These are phyloP conservation scores for Takifugu ocellatus DNA, from an alignment of 2,797 vertebrate species.

Conservation along the genomic window DNA sequence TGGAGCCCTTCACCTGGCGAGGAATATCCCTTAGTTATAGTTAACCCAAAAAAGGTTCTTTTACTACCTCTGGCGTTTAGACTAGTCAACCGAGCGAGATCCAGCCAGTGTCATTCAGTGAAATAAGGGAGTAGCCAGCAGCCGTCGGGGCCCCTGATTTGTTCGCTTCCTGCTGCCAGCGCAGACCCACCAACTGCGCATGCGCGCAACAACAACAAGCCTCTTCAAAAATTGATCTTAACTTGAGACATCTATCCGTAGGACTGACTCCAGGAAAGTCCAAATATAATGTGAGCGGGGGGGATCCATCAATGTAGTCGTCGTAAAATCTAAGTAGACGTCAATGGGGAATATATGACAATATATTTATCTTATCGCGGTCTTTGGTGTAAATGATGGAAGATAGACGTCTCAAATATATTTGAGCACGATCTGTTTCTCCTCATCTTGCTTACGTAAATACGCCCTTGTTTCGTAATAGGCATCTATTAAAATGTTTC, in stretches of 20 bases:
- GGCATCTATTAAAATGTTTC: neutral
- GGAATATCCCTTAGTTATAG: neutral
- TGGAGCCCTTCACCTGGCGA: constrained; percentile 18
- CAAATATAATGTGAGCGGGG: neutral
- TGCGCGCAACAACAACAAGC: constrained; percentile 54
- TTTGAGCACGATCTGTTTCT: no score
- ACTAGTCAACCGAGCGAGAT: neutral
- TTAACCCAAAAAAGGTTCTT: neutral
- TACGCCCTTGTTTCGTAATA: no score
- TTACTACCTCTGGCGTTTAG: neutral
- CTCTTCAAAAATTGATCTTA: constrained; percentile 9
- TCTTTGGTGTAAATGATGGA: no score
- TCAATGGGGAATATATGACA: no score
- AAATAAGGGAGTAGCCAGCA: constrained; percentile 20
- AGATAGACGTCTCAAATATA: no score
- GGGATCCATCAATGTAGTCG: no score
- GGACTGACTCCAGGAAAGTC: neutral
- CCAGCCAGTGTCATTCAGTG: constrained; percentile 2
- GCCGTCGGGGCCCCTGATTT: constrained; percentile 20
- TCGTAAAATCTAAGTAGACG: no score
- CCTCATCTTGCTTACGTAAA: no score
- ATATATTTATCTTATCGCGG: no score
- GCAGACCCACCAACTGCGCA: constrained; percentile 48
- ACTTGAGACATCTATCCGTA: neutral
- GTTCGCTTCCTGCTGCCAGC: constrained; percentile 61